phyloP scores from a whole-genome alignment of 2,888 invertebrate species.

The Argyra leucocephala region DNA sequence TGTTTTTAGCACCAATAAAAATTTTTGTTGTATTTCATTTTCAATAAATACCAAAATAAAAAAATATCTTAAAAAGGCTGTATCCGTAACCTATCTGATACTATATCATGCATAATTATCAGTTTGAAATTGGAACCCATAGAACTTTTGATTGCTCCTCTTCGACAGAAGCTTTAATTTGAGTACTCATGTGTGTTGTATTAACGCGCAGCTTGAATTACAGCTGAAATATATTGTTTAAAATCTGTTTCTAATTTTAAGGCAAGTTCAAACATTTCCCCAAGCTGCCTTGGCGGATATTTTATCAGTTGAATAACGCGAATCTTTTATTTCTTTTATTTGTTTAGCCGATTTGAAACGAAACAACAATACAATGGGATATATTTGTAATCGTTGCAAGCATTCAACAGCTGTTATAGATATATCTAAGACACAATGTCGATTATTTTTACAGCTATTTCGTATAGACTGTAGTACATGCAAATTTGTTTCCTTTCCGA shows the following conservation, averaged over 20 bases:
- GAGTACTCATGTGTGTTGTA: slow-evolving; percentile 91
- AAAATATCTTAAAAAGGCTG: not conserved
- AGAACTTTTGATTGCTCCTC: slow-evolving; percentile 91
- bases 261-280: slow-evolving; percentile 92
- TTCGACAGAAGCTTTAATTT: slow-evolving; percentile 87
- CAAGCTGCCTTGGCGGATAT: slow-evolving; percentile 90
- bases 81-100: too few species aligned
- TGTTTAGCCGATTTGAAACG: slow-evolving; percentile 96
- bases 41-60: not conserved
- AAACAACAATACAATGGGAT: slow-evolving; percentile 88
- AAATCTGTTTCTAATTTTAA: slow-evolving; percentile 87
- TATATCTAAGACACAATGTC: slow-evolving; percentile 90
- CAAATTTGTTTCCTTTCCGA: slow-evolving; percentile 74
- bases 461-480: slow-evolving; percentile 81
- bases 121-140: slow-evolving; percentile 60
- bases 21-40: too few species aligned
- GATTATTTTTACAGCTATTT: slow-evolving; percentile 69
- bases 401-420: slow-evolving; percentile 83
- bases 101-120: not conserved
- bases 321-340: slow-evolving; percentile 87
- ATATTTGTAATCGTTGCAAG: slow-evolving; percentile 82
- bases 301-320: slow-evolving; percentile 79
- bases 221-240: slow-evolving; percentile 82
- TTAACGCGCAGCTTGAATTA: slow-evolving; percentile 88
- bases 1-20: not conserved